Evolutionary conservation across 1,140 invertebrate species (phyloP), one percentile per base, ranked within the genome.

Genomic region (Acromyrmex heyeri): DNA sequence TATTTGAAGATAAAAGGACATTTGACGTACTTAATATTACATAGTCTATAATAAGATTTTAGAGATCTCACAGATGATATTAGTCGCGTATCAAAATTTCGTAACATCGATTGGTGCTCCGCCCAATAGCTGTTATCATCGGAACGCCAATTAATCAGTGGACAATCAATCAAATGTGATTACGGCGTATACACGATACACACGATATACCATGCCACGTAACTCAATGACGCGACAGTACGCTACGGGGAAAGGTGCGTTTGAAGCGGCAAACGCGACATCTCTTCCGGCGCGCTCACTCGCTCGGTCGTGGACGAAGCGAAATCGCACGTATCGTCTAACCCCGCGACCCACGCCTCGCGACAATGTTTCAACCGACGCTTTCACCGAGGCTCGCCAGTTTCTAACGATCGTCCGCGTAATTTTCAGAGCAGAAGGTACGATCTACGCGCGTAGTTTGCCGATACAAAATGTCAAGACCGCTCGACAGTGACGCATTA

Each of bases 321-420:
- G 77, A 88, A 88, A 89, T 89, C 81, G 81, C 86, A 77, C 69
- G 79, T 81, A 89, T 90, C 89, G 57, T 48, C 78, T 88, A 90
- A 90, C 82, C 89, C 67, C 65, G 78, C 89, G 83, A 91, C 89
- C 83, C 57, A 88, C 87, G 86, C 82, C 87, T 88, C 89, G 88
- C 77, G 89, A 91, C 89, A 90, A 86, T 86, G 83, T 91, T 91
- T 88, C 87, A 77, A 62, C 82, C 86, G 77, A 57, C 70, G 88
- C 89, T 91, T 91, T 91, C 89, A 90, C 89, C 88, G n/a, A 21
- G 44, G n/a, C 72, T 88, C 65, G 30, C 21, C 59, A 48, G 27
- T 86, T 12, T 27, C 55, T 62, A 50, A 53, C 72, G 57, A 64
- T 24, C 44, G 14, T 27, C 14, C 69, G 72, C 44, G 57, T 85